Evolutionary conservation across 2,888 invertebrate genomes (phyloP), one percentile per base, ranked within the genome.

Genomic region (Cotesia congregata): DNA sequence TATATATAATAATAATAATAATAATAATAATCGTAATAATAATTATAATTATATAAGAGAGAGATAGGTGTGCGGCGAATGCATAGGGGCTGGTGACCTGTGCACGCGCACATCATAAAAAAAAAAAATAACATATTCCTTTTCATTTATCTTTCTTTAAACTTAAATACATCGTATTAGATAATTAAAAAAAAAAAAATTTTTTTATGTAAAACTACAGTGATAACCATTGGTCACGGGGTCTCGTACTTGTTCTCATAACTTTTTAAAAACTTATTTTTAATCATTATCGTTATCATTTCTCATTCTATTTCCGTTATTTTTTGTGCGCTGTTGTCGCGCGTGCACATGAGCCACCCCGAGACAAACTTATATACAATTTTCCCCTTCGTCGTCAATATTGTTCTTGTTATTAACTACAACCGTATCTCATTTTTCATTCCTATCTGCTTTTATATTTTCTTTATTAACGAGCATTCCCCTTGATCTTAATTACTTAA

Each of bases 301-400:
- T 62, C 5, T 38, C n/a, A 17, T 40, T 40, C 12, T 30, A 1
- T 62, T 9, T 61, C 38, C 38, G 50, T 72, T 30, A 60, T 41
- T 61, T 62, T 39, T 68, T 86, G 85, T 86, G 86, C 85, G 84
- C 84, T 80, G 82, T 85, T 83, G 79, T 82, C 85, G 86, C 88
- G 87, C 88, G 84, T 86, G 86, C 85, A 85, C 84, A 84, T 85
- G 86, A 86, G 85, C 85, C 86, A 86, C 87, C 87, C 86, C 86
- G 85, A 84, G 86, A 88, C 87, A 84, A 86, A 86, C 87, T 86
- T 89, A 89, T 89, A 85, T 89, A 89, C 89, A 89, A 88, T 85
- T 86, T 86, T 86, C 74, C 75, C 77, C 71, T 67, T 75, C 75
- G 76, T 75, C 74, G 68, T 68, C 74, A 59, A 70, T 59, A 70